phyloP scores from a whole-genome alignment of 1,140 invertebrate species.

The Carposina sasakii region DNA sequence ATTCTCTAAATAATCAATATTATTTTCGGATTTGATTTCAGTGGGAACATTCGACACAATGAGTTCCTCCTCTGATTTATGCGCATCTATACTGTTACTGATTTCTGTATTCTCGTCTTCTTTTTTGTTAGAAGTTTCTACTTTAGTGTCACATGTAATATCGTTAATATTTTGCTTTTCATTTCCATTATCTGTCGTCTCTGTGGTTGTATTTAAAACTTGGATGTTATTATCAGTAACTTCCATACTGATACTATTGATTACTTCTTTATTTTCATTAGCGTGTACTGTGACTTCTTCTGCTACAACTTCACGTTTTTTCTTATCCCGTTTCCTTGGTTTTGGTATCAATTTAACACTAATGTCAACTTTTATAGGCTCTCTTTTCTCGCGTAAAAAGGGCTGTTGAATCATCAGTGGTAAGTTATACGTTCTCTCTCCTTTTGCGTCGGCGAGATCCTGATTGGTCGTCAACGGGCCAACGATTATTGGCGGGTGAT shows the following conservation, averaged over 20 bases:
- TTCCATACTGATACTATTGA: conserved; percentile 62
- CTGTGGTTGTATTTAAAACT: conserved; percentile 45
- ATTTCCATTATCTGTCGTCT: conserved; percentile 27
- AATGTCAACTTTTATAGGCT: conserved; percentile 84
- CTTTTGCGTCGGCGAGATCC: conserved; percentile 63
- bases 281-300: conserved; percentile 52
- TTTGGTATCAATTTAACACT: conserved; percentile 84
- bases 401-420: conserved; percentile 75
- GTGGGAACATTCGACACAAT: no score
- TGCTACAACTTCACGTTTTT: conserved; percentile 44
- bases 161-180: conserved; percentile 9
- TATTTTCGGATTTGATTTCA: no score
- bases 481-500: conserved; percentile 69
- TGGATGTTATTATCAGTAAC: conserved; percentile 48
- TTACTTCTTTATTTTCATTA: conserved; percentile 45
- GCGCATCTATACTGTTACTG: no score
- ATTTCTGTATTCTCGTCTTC: conserved; percentile 2
- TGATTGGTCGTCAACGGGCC: conserved; percentile 69
- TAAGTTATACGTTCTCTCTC: conserved; percentile 68
- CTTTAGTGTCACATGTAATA: conserved; percentile 5
- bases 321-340: conserved; percentile 64
- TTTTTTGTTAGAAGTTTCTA: neutral
- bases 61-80: no score
- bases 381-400: conserved; percentile 82
- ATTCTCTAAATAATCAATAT: no score